Percentiles rank a stretch among this genome's conserved stretches.
Evolutionary conservation across 2,888 invertebrate genomes (phyloP).

Genomic region (Endotricha flammealis): DNA sequence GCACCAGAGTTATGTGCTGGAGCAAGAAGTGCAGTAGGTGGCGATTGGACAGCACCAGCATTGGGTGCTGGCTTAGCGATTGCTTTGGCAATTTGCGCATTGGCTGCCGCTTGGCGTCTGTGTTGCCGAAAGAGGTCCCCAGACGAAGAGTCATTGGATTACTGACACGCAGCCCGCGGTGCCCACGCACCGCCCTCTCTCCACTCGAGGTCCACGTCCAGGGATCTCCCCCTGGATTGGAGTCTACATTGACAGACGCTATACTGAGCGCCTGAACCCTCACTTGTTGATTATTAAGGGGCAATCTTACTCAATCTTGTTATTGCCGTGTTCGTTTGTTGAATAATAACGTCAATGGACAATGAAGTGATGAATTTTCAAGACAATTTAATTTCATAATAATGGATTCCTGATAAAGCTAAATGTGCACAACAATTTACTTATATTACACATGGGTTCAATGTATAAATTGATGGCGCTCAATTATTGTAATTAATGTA

Average conservation of each 20-base stretch:
- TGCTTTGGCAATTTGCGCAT: slow-evolving; percentile 74
- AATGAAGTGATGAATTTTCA: neutral
- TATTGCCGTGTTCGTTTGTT: slow-evolving; percentile 19
- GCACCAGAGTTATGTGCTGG: slow-evolving; percentile 85
- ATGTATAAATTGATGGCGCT: slow-evolving; percentile 44
- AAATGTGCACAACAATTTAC: neutral
- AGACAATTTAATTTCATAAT: neutral
- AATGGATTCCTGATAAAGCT: neutral
- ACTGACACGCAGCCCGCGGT: slow-evolving; percentile 79
- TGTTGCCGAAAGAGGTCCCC: slow-evolving; percentile 80
- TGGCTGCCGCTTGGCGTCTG: slow-evolving; percentile 79
- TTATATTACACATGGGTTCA: slow-evolving; percentile 18
- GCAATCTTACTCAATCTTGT: slow-evolving; percentile 16
- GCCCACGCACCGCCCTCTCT: slow-evolving; percentile 68
- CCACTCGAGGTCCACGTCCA: slow-evolving; percentile 61
- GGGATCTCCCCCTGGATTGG: slow-evolving; percentile 70
- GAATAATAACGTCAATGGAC: neutral
- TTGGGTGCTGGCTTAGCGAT: slow-evolving; percentile 80
- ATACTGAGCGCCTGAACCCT: slow-evolving; percentile 64
- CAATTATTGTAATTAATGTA: slow-evolving; percentile 65
- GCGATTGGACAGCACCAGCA: slow-evolving; percentile 81
- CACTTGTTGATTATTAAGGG: slow-evolving; percentile 43
- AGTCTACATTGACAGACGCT: slow-evolving; percentile 75
- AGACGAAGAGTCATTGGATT: slow-evolving; percentile 80
- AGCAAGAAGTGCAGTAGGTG: slow-evolving; percentile 60